Percentiles rank a stretch among this genome's conserved stretches.
Conservation (phyloP, 2,888 invertebrate species). For the Dicyrtoma fusca region DNA sequence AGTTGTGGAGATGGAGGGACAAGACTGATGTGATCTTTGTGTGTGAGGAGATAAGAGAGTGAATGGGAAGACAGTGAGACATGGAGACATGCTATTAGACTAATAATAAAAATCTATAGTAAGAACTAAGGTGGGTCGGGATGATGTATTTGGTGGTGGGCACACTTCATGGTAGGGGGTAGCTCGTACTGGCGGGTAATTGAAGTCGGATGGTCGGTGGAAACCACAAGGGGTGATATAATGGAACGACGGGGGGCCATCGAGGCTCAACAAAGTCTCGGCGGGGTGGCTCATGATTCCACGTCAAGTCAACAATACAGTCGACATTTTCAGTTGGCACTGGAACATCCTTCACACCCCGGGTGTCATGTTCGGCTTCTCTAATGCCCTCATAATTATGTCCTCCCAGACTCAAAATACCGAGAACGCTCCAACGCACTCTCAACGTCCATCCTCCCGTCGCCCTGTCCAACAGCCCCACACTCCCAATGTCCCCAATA, state of each 20-base stretch:
- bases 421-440: not conserved
- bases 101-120: slow-evolving; percentile 20
- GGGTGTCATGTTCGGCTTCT: slow-evolving; percentile 43
- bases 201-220: slow-evolving; percentile 40
- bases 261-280: slow-evolving; percentile 45
- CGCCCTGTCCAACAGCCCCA: too few relatives aligned
- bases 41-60: slow-evolving; percentile 14
- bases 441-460: not conserved
- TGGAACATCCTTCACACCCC: slow-evolving; percentile 50
- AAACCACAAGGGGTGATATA: slow-evolving; percentile 48
- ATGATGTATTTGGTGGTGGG: slow-evolving; percentile 40
- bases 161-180: slow-evolving; percentile 38
- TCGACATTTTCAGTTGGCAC: slow-evolving; percentile 46
- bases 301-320: slow-evolving; percentile 44
- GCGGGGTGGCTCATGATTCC: slow-evolving; percentile 43
- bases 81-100: slow-evolving; percentile 33
- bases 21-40: slow-evolving; percentile 23
- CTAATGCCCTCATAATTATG: slow-evolving; percentile 35
- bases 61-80: slow-evolving; percentile 6
- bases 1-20: not conserved
- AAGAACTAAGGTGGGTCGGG: slow-evolving; percentile 23
- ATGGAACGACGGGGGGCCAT: slow-evolving; percentile 42
- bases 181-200: slow-evolving; percentile 41
- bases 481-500: not conserved
- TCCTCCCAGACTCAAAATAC: slow-evolving; percentile 19